Conservation (phyloP, 1,140 invertebrate species). For the Mycetomoellerius zeteki region DNA sequence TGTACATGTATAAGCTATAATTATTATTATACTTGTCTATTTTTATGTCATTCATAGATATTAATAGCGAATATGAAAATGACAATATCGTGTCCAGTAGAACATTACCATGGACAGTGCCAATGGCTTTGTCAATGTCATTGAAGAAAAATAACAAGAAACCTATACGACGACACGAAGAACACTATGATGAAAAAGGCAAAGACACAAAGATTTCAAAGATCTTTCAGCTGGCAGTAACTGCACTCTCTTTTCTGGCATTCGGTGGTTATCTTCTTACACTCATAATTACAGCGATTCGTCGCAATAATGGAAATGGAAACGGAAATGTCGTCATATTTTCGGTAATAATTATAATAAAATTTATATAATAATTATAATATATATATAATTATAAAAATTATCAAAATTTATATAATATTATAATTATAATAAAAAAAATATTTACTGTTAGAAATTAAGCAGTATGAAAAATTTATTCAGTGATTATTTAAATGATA, state of each 20-base stretch:
- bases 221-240: slow-evolving; percentile 91
- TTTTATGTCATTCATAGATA: slow-evolving; percentile 22
- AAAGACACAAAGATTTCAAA: slow-evolving; percentile 88
- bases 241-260: slow-evolving; percentile 91
- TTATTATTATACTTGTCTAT: background rate
- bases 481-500: background rate
- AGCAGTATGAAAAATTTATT: slow-evolving; percentile 23
- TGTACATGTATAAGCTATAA: background rate
- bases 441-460: background rate
- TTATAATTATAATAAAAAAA: slow-evolving; percentile 35
- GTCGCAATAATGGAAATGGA: slow-evolving; percentile 81
- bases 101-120: slow-evolving; percentile 61
- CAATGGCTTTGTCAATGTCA: slow-evolving; percentile 66
- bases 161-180: slow-evolving; percentile 84
- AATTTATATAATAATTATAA: background rate
- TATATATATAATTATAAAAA: slow-evolving; percentile 48
- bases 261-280: slow-evolving; percentile 93
- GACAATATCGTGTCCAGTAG: slow-evolving; percentile 55
- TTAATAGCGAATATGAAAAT: slow-evolving; percentile 19
- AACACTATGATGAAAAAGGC: slow-evolving; percentile 86
- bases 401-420: background rate
- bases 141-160: slow-evolving; percentile 72
- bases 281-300: slow-evolving; percentile 91
- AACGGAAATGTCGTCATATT: slow-evolving; percentile 81
- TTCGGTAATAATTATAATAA: slow-evolving; percentile 78